A percentile compares a stretch with the other conserved stretches of the same genome.
These are phyloP conservation scores for Rhipidura dahli DNA, from an alignment of 2,113 vertebrate species.

Conservation along the genomic window DNA sequence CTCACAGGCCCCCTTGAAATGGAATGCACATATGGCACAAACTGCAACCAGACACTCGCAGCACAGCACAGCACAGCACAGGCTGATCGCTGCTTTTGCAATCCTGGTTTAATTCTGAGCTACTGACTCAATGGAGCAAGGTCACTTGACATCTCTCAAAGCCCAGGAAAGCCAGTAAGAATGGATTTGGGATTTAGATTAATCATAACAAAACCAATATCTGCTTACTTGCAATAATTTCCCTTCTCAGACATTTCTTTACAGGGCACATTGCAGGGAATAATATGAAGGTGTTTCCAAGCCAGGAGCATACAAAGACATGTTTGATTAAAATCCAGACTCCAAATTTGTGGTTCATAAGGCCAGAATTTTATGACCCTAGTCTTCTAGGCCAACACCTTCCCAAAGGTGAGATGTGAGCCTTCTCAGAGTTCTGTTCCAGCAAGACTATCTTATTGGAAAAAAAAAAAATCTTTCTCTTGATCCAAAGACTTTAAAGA, in stretches of 20 bases:
- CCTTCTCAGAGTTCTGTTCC: neutral
- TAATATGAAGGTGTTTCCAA: neutral
- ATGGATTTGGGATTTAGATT: neutral
- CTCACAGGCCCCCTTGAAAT: conserved; percentile 12
- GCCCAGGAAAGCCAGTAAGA: neutral
- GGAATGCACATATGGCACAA: conserved; percentile 64
- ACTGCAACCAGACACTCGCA: conserved; percentile 46
- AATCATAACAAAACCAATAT: neutral
- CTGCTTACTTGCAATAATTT: neutral
- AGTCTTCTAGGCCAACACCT: neutral
- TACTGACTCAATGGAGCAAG: neutral
- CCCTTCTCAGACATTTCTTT: neutral
- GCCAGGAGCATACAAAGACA: neutral
- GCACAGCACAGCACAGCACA: accelerated
- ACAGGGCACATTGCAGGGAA: neutral
- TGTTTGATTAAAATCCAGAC: neutral
- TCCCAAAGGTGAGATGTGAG: neutral
- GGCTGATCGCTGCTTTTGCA: neutral
- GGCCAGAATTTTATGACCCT: neutral
- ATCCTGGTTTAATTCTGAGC: neutral
- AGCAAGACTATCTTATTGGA: neutral
- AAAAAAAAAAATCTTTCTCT: neutral
- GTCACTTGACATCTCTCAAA: neutral
- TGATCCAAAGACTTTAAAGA: neutral
- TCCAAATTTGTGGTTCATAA: neutral